Base-by-base conservation (phyloP, 2,797 vertebrate genomes). In the Platyrinchus mystaceus region DNA sequence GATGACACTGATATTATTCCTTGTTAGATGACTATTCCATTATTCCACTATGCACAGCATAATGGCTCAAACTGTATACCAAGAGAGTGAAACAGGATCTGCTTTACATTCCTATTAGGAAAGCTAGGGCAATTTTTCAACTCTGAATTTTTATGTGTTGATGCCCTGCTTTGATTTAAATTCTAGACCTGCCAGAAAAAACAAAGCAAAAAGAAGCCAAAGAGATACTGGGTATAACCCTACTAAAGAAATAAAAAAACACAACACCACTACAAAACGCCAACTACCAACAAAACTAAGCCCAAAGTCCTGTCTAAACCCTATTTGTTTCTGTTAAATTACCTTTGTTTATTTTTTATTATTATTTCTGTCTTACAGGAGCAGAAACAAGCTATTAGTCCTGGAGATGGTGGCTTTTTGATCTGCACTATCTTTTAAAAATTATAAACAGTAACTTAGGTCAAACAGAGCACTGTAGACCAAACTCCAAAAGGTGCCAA, bases 91-190 rank as follows among this genome's bases (percentile, higher is more conserved):
- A 64, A 49, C 46, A 20, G 11, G 36, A 39, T 68, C 83, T 92
- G 69, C 92, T 94, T 95, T 94, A 92, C 47, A 49, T 63, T 84
- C 66, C 13, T 68, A 68, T 84, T 94, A 77, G n/a, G n/a, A n/a
- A n/a, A n/a, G n/a, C 0, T 8, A 28, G 6, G 8, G 7, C 11
- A 47, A 37, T 15, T 64, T 79, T 46, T 37, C 7, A 46, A 5
- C 17, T 53, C 12, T 53, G n/a, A 69, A 14, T 49, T 80, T 85
- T 66, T 5, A 34, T 4, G 6, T 17, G 5, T 53, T 81, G 41
- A n/a, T 44, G 37, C 17, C 2, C 5, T 49, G 7, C 14, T 62
- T 46, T 60, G 24, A 37, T 59, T 74, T 87, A 47, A 47, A 6
- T 55, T 74, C 19, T 43, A 37, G 49, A 62, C 3, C 6, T 11